Conservation (phyloP, 1,140 invertebrate genomes). For the Pygmarrhopalites habei region DNA sequence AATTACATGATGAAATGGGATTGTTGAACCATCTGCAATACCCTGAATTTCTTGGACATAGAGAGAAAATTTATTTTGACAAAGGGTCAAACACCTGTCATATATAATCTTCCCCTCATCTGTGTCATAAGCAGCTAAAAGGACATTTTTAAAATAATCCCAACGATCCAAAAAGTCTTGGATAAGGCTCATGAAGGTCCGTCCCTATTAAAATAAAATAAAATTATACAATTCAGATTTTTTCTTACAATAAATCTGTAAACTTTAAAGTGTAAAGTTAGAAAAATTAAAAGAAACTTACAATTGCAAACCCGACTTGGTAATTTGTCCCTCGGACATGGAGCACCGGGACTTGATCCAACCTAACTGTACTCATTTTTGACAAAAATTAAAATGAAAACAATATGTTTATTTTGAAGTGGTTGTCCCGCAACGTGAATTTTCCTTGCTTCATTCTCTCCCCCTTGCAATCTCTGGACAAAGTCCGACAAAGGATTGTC, state of each 20-base stretch:
- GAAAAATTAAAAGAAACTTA: neutral
- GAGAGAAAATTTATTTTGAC: constrained; percentile 64
- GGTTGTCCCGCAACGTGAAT: no score
- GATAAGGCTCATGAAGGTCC: constrained; percentile 65
- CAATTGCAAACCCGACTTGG: constrained; percentile 2
- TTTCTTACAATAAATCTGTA: neutral
- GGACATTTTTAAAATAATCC: constrained; percentile 56
- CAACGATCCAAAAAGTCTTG: constrained; percentile 59
- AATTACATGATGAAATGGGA: constrained; percentile 69
- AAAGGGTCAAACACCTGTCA: constrained; percentile 60
- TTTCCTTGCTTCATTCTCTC: no score
- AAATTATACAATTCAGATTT: constrained; percentile 38
- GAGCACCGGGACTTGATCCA: constrained; percentile 9
- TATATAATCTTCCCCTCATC: constrained; percentile 60
- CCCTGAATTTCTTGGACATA: constrained; percentile 75
- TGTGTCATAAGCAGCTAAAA: constrained; percentile 62
- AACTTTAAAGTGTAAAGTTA: neutral
- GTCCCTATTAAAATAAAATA: no score
- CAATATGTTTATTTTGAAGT: no score
- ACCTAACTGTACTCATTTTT: no score
- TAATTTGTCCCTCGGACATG: constrained; percentile 4
- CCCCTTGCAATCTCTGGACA: no score
- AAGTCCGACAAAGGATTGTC: no score
- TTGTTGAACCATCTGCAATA: constrained; percentile 70
- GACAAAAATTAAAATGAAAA: no score